These are phyloP conservation scores for Odobenus rosmarus DNA, from an alignment of 2,113 vertebrate species.

Conservation along the genomic window DNA sequence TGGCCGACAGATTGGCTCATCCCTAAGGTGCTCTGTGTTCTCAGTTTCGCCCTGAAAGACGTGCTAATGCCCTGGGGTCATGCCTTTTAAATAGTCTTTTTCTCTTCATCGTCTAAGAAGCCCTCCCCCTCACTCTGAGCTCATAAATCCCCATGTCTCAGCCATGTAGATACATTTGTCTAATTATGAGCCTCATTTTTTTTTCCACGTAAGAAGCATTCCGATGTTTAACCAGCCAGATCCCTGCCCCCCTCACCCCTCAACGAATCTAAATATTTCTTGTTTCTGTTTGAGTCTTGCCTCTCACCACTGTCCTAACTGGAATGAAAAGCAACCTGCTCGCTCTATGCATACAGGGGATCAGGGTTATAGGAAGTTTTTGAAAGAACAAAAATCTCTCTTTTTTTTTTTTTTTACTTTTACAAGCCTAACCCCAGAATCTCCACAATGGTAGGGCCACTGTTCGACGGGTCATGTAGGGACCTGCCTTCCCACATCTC, in stretches of 20 bases:
- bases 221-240: neutral
- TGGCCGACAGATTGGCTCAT: too few relatives aligned
- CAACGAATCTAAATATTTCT: neutral
- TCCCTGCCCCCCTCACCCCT: too few relatives aligned
- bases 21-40: neutral
- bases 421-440: neutral
- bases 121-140: neutral
- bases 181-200: neutral
- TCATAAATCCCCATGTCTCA: neutral
- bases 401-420: neutral
- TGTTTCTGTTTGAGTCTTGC: neutral
- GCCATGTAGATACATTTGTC: neutral
- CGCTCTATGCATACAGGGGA: neutral
- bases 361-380: neutral
- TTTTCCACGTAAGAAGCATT: neutral
- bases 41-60: neutral
- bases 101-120: neutral
- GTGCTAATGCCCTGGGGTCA: neutral
- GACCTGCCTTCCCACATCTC: constrained; percentile 5
- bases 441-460: neutral
- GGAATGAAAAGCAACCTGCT: neutral
- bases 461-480: neutral
- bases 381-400: neutral
- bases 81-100: neutral
- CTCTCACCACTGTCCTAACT: neutral